phyloP scores from a whole-genome alignment of 2,113 vertebrate genomes.

The Grus americana region DNA sequence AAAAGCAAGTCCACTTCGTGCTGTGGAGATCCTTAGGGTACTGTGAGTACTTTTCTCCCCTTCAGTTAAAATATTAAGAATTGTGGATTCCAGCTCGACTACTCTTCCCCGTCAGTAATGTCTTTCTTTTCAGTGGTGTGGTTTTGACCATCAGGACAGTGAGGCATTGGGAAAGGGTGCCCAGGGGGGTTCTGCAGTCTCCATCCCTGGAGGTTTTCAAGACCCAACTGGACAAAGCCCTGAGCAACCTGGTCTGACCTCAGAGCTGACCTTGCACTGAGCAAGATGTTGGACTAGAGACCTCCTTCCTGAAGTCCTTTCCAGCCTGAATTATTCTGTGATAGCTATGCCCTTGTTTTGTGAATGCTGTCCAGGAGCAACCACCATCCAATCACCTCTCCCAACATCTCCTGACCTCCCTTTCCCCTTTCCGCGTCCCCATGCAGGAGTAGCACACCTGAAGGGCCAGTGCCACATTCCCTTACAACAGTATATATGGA shows the following conservation, averaged over 20 bases:
- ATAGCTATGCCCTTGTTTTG: not conserved
- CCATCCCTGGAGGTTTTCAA: not conserved
- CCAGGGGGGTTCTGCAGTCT: not conserved
- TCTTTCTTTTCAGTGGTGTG: not conserved
- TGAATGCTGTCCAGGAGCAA: not conserved
- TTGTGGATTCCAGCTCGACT: not conserved
- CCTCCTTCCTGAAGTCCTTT: not conserved
- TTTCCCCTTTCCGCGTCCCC: not conserved
- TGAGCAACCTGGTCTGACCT: not conserved
- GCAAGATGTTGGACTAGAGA: not conserved
- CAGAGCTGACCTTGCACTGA: not conserved
- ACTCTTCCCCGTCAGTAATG: not conserved
- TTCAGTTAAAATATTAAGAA: not conserved
- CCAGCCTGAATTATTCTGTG: not conserved
- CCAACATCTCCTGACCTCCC: not conserved
- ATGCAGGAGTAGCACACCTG: too few species aligned
- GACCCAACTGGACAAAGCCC: not conserved
- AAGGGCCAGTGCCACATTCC: not conserved
- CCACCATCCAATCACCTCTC: not conserved
- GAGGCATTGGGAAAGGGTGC: not conserved
- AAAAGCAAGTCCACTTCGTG: not conserved
- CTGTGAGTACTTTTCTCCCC: not conserved
- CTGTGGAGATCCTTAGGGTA: not conserved
- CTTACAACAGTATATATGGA: not conserved
- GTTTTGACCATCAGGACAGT: not conserved